phyloP scores from a whole-genome alignment of 2,797 vertebrate species.

The Bryconaethiops microstoma region DNA sequence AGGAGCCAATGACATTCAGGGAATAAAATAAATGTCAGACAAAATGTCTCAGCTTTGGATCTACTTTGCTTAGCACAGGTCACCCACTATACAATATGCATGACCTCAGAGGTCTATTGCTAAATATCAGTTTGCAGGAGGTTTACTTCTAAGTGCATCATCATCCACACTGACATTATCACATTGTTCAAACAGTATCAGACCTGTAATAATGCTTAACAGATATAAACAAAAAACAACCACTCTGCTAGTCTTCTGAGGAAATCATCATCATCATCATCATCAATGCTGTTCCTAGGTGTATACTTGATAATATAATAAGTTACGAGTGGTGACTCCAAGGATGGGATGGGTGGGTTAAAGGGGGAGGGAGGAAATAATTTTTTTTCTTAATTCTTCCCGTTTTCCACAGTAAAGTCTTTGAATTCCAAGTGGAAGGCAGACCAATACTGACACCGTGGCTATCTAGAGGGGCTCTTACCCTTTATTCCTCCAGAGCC shows the following conservation, averaged over 20 bases:
- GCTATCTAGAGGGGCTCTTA: background rate
- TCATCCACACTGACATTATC: constrained; percentile 69
- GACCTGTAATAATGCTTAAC: constrained; percentile 68
- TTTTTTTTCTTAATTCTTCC: background rate
- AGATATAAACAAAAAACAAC: constrained; percentile 56
- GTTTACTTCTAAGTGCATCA: constrained; percentile 75
- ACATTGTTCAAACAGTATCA: constrained; percentile 78
- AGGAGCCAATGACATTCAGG: too few relatives aligned
- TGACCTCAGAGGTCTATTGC: constrained; percentile 52
- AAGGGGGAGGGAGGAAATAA: background rate
- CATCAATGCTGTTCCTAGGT: constrained; percentile 52
- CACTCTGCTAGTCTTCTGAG: constrained; percentile 51
- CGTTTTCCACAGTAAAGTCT: constrained; percentile 26
- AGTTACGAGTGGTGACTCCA: constrained; percentile 40
- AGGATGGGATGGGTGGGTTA: constrained; percentile 27
- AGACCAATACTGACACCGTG: constrained; percentile 2
- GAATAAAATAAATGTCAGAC: too few relatives aligned
- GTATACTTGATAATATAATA: background rate
- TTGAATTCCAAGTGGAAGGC: constrained; percentile 10
- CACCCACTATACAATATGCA: background rate
- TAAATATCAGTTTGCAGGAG: constrained; percentile 65
- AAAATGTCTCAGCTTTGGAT: background rate
- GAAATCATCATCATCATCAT: constrained; percentile 44
- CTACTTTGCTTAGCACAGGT: background rate
- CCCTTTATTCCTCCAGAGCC: background rate